phyloP scores from a whole-genome alignment of 1,140 invertebrate species.

The Temnothorax longispinosus region DNA sequence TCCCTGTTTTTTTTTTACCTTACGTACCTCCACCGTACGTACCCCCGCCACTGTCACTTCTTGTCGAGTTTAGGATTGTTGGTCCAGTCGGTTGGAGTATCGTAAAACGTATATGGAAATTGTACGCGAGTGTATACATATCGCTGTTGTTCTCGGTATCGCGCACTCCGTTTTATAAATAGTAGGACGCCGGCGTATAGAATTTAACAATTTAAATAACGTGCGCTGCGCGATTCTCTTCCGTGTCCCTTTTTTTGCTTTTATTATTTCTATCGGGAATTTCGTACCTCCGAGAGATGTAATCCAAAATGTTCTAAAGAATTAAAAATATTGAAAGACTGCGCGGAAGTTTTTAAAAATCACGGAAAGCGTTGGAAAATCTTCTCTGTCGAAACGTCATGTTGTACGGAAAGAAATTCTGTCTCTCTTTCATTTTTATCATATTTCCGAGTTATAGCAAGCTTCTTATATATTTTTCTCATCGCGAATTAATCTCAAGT shows the following conservation, averaged over 20 bases:
- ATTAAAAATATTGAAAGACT: not conserved
- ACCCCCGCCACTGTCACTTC: not conserved
- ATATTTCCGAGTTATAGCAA: not conserved
- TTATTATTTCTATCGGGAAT: slow-evolving; percentile 5
- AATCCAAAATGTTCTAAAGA: not conserved
- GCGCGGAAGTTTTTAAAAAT: not conserved
- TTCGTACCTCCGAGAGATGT: not conserved
- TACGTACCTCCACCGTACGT: not conserved
- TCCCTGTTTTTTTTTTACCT: not conserved
- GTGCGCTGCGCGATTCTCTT: not conserved
- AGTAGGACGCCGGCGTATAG: not conserved
- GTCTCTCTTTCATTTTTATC: not conserved
- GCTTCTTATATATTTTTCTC: not conserved
- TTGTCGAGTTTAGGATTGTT: not conserved
- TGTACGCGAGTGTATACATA: not conserved
- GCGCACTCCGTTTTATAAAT: not conserved
- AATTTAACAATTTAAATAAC: slow-evolving; percentile 31
- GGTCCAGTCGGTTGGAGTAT: not conserved
- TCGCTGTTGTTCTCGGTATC: not conserved
- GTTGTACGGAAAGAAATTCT: not conserved
- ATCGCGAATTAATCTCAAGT: not conserved
- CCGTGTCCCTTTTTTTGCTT: not conserved
- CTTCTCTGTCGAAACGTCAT: not conserved
- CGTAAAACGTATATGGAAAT: not conserved
- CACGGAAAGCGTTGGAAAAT: not conserved